Conservation (phyloP, 1,140 invertebrate species). For the Helicoverpa zea region DNA sequence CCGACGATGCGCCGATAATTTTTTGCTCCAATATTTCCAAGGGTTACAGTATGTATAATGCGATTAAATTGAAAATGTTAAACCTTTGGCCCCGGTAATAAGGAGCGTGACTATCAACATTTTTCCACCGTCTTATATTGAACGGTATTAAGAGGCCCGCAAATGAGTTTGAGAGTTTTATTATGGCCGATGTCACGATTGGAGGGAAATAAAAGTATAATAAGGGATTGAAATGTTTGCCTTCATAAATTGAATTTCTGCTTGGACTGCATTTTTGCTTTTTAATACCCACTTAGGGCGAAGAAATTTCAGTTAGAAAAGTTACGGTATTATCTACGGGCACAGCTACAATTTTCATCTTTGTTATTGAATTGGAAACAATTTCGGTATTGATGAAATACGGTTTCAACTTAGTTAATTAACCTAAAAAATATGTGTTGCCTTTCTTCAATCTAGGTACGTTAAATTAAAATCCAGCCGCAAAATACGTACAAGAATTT, state of each 20-base stretch:
- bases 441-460: too few species aligned
- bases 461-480: too few species aligned
- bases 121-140: slow-evolving; percentile 56
- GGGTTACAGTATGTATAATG: slow-evolving; percentile 71
- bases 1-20: slow-evolving; percentile 31
- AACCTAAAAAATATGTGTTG: too few species aligned
- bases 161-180: slow-evolving; percentile 58
- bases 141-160: slow-evolving; percentile 59
- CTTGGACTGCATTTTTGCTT: background rate
- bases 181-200: slow-evolving; percentile 49
- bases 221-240: slow-evolving; percentile 50
- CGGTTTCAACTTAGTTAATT: too few species aligned
- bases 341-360: too few species aligned
- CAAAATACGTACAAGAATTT: too few species aligned
- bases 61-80: slow-evolving; percentile 80
- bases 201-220: slow-evolving; percentile 53
- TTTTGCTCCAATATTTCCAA: slow-evolving; percentile 67
- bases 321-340: too few species aligned
- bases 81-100: slow-evolving; percentile 72
- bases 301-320: too few species aligned
- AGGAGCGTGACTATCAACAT: slow-evolving; percentile 77
- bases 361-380: too few species aligned
- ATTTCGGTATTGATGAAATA: too few species aligned
- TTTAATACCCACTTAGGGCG: background rate
- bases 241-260: slow-evolving; percentile 40